Conservation (phyloP, 2,797 vertebrate genomes). For the Rhinatrema bivittatum region DNA sequence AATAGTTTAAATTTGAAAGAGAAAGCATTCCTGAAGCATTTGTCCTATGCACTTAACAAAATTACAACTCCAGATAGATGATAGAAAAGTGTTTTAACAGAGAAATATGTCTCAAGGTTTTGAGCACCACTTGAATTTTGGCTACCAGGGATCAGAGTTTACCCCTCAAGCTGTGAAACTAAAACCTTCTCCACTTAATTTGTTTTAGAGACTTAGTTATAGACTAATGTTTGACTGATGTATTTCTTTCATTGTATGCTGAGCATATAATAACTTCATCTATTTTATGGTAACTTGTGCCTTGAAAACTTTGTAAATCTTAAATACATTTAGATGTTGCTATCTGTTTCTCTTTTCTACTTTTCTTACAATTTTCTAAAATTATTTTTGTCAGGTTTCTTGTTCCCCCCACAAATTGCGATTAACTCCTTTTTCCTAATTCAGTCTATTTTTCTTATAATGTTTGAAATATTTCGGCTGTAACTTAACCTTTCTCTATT, state of each 20-base stretch:
- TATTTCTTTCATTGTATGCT: constrained; percentile 52
- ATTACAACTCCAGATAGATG: constrained; percentile 10
- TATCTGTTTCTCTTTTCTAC: constrained; percentile 63
- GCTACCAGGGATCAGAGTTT: constrained; percentile 36
- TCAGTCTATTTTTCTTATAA: constrained; percentile 48
- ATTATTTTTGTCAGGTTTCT: constrained; percentile 35
- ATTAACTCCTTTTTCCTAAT: constrained; percentile 43
- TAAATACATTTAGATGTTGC: constrained; percentile 50
- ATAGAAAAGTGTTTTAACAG: constrained; percentile 21
- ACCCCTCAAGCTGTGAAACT: constrained; percentile 59
- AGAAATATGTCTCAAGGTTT: too few relatives aligned
- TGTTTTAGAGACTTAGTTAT: constrained; percentile 41
- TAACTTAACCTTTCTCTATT: constrained; percentile 67
- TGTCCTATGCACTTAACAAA: too few relatives aligned
- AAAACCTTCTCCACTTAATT: constrained; percentile 46
- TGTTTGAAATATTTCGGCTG: constrained; percentile 60
- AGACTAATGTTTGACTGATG: constrained; percentile 44
- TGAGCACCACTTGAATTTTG: too few relatives aligned
- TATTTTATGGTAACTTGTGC: constrained; percentile 63
- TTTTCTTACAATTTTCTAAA: constrained; percentile 57
- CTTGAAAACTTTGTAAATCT: constrained; percentile 63
- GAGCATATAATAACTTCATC: constrained; percentile 52
- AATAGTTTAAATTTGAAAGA: constrained; percentile 2
- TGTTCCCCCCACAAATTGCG: constrained; percentile 6
- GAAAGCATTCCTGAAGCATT: background rate